phyloP scores from a whole-genome alignment of 2,113 vertebrate genomes.

The Syngnathoides biaculeatus region DNA sequence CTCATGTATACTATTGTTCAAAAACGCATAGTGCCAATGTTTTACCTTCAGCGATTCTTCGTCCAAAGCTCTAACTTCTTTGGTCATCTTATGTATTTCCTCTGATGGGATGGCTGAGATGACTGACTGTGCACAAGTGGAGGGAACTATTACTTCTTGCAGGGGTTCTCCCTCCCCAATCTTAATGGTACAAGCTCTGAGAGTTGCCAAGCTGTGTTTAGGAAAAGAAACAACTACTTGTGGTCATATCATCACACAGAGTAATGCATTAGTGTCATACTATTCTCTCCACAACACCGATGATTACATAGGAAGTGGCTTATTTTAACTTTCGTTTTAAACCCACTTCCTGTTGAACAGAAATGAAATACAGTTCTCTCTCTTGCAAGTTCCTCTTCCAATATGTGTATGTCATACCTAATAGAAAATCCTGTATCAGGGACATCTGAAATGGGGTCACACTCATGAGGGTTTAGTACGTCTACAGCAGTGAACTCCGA shows the following conservation, averaged over 20 bases:
- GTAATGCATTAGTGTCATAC: neutral
- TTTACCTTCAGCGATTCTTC: constrained; percentile 83
- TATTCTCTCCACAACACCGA: neutral
- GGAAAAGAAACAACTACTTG: neutral
- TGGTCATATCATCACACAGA: neutral
- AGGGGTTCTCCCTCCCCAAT: constrained; percentile 53
- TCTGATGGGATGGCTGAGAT: constrained; percentile 82
- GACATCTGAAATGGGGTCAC: constrained; percentile 28
- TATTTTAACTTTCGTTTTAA: constrained; percentile 12
- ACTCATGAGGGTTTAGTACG: constrained; percentile 29
- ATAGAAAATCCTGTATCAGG: constrained; percentile 83
- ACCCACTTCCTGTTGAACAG: constrained; percentile 30
- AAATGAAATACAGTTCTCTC: neutral
- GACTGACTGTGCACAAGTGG: constrained; percentile 74
- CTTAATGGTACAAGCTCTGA: constrained; percentile 78
- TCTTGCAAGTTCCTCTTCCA: neutral
- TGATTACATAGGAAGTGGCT: constrained; percentile 37
- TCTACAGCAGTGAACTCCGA: constrained; percentile 2
- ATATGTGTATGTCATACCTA: constrained; percentile 69
- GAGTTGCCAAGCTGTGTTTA: constrained; percentile 78
- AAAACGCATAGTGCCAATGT: neutral
- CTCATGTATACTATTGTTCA: neutral
- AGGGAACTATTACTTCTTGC: constrained; percentile 47
- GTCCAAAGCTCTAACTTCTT: constrained; percentile 85
- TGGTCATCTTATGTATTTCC: constrained; percentile 80